Percentiles rank a stretch among this genome's conserved stretches.
phyloP scores from a whole-genome alignment of 2,797 vertebrate genomes.

The Megaceryle alcyon region DNA sequence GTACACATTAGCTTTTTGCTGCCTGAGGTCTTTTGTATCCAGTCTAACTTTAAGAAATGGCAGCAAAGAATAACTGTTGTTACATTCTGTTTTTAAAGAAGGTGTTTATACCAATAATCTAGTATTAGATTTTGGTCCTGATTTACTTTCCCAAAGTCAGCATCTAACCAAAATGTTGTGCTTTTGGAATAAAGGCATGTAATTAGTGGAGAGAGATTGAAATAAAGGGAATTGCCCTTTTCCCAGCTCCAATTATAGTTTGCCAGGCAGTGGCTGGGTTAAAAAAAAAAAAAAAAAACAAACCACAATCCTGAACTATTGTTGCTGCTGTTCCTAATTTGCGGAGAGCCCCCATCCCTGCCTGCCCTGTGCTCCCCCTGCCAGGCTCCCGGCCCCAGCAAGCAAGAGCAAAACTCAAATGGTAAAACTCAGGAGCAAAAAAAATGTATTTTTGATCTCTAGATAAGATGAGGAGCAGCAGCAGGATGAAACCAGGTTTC shows the following conservation, averaged over 20 bases:
- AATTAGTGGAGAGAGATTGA: neutral
- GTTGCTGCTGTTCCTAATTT: neutral
- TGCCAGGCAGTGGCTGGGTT: neutral
- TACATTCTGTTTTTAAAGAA: neutral
- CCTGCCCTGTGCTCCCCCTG: neutral
- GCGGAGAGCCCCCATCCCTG: neutral
- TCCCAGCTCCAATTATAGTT: neutral
- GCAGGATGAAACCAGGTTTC: neutral
- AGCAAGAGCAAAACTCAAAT: neutral
- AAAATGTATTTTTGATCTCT: neutral
- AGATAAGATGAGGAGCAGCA: neutral
- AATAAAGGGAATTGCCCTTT: neutral
- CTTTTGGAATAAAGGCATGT: neutral
- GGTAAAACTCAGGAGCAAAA: neutral
- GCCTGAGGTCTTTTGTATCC: neutral
- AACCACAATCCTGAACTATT: neutral
- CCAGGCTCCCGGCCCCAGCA: neutral
- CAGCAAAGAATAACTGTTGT: neutral
- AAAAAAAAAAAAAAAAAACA: neutral
- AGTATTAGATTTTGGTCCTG: neutral
- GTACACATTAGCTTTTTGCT: neutral
- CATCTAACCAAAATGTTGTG: accelerated
- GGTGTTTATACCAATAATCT: neutral
- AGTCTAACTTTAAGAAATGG: neutral
- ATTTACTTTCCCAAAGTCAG: neutral